A percentile compares a stretch with the other conserved stretches of the same genome.
These are phyloP conservation scores for Lycocerus yunnanus DNA, from an alignment of 2,888 invertebrate species.

Conservation along the genomic window DNA sequence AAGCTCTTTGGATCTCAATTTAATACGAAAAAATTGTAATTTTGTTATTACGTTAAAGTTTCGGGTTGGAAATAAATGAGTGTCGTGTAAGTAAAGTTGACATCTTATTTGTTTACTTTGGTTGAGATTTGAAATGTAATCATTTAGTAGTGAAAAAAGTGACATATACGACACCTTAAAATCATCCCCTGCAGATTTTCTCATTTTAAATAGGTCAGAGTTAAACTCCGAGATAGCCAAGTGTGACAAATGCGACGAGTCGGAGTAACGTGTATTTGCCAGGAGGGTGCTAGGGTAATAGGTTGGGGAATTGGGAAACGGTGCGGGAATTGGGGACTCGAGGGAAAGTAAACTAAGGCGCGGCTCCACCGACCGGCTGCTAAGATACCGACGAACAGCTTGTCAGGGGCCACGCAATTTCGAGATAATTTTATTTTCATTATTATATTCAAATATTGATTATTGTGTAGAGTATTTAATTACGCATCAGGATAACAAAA, in stretches of 20 bases:
- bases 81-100: background rate
- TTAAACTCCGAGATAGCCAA: conserved; percentile 35
- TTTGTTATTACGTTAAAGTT: background rate
- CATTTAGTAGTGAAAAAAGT: conserved; percentile 22
- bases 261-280: conserved; percentile 30
- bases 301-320: conserved; percentile 27
- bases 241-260: conserved; percentile 35
- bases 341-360: conserved; percentile 34
- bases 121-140: conserved; percentile 12
- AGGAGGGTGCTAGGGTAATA: conserved; percentile 21
- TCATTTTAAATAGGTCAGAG: conserved; percentile 33
- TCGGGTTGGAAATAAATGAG: background rate
- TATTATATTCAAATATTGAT: conserved; percentile 27
- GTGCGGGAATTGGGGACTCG: conserved; percentile 30
- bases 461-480: conserved; percentile 6
- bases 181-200: conserved; percentile 31
- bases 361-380: conserved; percentile 31
- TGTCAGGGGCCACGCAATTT: conserved; percentile 28
- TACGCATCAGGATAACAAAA: conserved; percentile 1
- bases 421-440: conserved; percentile 29
- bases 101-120: background rate
- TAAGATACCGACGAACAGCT: conserved; percentile 31
- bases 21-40: background rate
- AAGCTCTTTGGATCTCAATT: background rate
- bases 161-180: conserved; percentile 26